These are phyloP conservation scores for Cryptophagus acutangulus DNA, from an alignment of 2,888 invertebrate species.

Conservation along the genomic window DNA sequence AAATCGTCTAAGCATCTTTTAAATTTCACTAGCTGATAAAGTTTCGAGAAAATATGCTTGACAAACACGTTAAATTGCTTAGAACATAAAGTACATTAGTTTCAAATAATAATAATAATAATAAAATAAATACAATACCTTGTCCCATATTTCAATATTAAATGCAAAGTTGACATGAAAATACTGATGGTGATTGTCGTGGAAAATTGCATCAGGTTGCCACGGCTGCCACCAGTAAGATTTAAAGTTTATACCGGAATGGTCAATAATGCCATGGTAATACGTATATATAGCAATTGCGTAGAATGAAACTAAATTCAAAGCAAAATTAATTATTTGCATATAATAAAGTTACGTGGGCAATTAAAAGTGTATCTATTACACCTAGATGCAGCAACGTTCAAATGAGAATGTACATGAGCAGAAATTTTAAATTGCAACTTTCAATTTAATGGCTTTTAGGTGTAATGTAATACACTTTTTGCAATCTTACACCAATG, in stretches of 20 bases:
- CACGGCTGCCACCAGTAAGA: slow-evolving; percentile 71
- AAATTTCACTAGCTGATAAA: too few relatives aligned
- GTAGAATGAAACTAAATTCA: slow-evolving; percentile 46
- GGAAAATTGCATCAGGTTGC: slow-evolving; percentile 70
- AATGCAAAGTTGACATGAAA: slow-evolving; percentile 75
- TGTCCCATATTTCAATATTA: slow-evolving; percentile 66
- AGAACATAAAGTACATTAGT: too few relatives aligned
- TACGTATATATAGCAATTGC: slow-evolving; percentile 55
- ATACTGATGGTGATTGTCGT: slow-evolving; percentile 74
- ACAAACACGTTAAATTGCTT: too few relatives aligned
- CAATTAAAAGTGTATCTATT: too few relatives aligned
- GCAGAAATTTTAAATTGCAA: background rate
- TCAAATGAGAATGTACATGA: too few relatives aligned
- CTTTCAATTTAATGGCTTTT: background rate
- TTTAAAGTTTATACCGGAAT: slow-evolving; percentile 70
- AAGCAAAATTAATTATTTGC: slow-evolving; percentile 3
- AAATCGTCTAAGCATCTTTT: too few relatives aligned
- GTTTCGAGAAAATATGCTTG: too few relatives aligned
- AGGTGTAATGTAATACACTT: background rate
- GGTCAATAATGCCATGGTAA: slow-evolving; percentile 71
- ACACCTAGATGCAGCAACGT: too few relatives aligned
- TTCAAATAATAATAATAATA: too few relatives aligned
- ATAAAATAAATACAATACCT: too few relatives aligned
- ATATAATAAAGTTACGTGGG: too few relatives aligned
- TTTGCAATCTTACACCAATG: slow-evolving; percentile 59